phyloP scores from a whole-genome alignment of 2,888 invertebrate species.

The Drosophila birchii region DNA sequence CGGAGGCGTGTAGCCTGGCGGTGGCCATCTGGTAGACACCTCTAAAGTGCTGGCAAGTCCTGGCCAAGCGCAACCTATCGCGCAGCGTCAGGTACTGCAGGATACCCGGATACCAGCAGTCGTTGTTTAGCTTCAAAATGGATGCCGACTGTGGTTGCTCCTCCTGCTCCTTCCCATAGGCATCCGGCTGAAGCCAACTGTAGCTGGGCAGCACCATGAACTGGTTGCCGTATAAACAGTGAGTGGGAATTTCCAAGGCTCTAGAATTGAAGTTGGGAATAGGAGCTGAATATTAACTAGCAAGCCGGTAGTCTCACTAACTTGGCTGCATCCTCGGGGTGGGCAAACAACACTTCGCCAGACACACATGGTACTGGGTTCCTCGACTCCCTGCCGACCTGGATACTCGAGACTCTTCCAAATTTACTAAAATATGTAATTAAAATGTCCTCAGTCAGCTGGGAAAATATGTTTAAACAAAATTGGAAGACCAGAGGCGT shows the following conservation, averaged over 20 bases:
- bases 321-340: slow-evolving; percentile 52
- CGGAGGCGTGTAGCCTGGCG: slow-evolving; percentile 20
- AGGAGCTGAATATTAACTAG: not conserved
- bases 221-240: slow-evolving; percentile 5
- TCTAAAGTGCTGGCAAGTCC: slow-evolving; percentile 58
- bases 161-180: slow-evolving; percentile 7
- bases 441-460: slow-evolving; percentile 35
- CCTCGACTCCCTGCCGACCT: not conserved
- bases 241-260: slow-evolving; percentile 16
- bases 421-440: not conserved
- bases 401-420: not conserved
- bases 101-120: slow-evolving; percentile 58
- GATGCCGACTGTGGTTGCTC: not conserved
- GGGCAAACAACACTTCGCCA: slow-evolving; percentile 43
- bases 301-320: slow-evolving; percentile 11
- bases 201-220: slow-evolving; percentile 53
- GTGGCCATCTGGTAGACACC: slow-evolving; percentile 41
- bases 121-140: slow-evolving; percentile 58
- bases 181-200: slow-evolving; percentile 66
- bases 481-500: not conserved
- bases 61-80: slow-evolving; percentile 64
- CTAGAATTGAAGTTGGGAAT: not conserved
- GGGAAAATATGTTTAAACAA: not conserved
- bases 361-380: not conserved
- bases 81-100: slow-evolving; percentile 24